Base-by-base conservation (phyloP, 2,797 vertebrate genomes). In the Chaetodon trifasciatus region DNA sequence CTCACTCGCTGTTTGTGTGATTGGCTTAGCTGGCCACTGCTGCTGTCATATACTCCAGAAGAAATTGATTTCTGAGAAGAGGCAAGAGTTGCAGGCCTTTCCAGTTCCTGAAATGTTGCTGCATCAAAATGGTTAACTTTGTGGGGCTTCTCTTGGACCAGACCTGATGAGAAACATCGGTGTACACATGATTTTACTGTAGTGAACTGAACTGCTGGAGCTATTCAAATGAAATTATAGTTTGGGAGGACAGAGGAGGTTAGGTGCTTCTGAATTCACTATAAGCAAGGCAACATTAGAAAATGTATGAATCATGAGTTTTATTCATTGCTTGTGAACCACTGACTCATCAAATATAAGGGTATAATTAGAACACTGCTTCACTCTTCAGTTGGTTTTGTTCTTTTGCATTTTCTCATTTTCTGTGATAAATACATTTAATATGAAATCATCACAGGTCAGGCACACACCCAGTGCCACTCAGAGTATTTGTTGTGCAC, bases 291-390 rank as follows among this genome's bases (percentile, higher is more conserved):
- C 39, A 77, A 76, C 46, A 55, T 82, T 73, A 68, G 81, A 92
- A 87, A 81, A 81, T 91, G 88, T 90, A 87, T 83, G 63, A 91
- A 84, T 83, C 71, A 71, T 86, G 67, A 84, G 55, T 86, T 91
- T 82, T 86, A 87, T 86, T 88, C 70, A 89, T 90, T 91, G 87
- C 91, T 88, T 93, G 87, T 89, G 76, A 93, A 91, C 83, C 84
- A 92, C 85, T 86, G 86, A 88, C 66, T 84, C 79, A 86, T 89
- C 80, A 93, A 94, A 94, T 94, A 93, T 87, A 94, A 90, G 82
- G 72, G 82, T 91, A 74, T 78, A 84, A 84, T 80, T 56, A 81
- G 42, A 91, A 88, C 15, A 78, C 23, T 52, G 52, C 56, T 76
- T 74, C 49, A 49, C 84, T 84, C 56, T 85, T 88, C 24, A 53